Evolutionary conservation across 2,113 vertebrate genomes (phyloP).

Genomic region (Cyphomyrus discorhynchus): DNA sequence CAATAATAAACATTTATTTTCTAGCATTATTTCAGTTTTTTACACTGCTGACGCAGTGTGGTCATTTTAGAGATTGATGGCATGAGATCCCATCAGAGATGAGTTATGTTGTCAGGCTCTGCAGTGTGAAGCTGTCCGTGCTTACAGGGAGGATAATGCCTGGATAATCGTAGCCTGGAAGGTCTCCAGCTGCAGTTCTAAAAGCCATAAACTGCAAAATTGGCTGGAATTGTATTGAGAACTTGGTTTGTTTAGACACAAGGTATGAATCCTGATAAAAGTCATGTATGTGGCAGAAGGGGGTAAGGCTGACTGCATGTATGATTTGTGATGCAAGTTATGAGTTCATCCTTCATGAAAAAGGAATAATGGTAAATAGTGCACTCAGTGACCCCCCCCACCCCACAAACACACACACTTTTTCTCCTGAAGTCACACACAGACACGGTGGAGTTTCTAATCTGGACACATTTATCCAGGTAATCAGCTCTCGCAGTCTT

Average conservation of each 20-base stretch:
- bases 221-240: neutral
- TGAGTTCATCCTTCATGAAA: neutral
- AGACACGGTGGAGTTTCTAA: slow-evolving; percentile 20
- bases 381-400: neutral
- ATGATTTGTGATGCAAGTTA: neutral
- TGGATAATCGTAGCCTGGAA: neutral
- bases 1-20: neutral
- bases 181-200: neutral
- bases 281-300: neutral
- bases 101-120: neutral
- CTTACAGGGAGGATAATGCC: neutral
- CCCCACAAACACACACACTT: neutral
- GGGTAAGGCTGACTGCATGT: neutral
- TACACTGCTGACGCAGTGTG: neutral
- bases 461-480: slow-evolving; percentile 29
- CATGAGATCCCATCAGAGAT: neutral
- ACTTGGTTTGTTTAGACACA: neutral
- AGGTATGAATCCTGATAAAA: neutral
- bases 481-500: slow-evolving; percentile 33
- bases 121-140: neutral
- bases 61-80: neutral
- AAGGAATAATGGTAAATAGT: neutral
- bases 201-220: neutral
- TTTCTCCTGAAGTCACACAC: neutral
- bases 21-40: neutral